Evolutionary conservation across 2,888 invertebrate species (phyloP).

Genomic region (Capitulum mitella): DNA sequence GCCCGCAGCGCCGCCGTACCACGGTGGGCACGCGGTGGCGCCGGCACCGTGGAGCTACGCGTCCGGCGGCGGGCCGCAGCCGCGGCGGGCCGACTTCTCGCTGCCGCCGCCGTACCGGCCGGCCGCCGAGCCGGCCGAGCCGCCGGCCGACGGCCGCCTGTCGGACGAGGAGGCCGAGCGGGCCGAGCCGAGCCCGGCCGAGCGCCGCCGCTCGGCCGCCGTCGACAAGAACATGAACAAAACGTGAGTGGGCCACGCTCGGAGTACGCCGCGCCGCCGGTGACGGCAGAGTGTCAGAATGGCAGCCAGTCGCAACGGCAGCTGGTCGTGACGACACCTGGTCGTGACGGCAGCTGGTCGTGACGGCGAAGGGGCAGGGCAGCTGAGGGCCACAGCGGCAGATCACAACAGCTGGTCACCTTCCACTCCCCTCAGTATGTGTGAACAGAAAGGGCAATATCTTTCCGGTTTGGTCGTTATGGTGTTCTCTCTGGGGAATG

Average conservation of each 20-base stretch:
- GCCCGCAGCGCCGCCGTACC: constrained; percentile 66
- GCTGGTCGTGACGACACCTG: too few species aligned
- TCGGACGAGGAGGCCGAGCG: constrained; percentile 33
- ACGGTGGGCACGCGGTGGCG: constrained; percentile 71
- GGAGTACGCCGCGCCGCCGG: too few species aligned
- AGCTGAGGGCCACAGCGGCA: too few species aligned
- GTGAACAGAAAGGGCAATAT: too few species aligned
- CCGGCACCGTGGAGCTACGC: constrained; percentile 74
- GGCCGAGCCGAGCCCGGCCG: neutral
- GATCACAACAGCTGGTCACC: too few species aligned
- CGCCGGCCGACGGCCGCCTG: constrained; percentile 39
- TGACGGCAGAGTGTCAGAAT: too few species aligned
- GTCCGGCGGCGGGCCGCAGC: constrained; percentile 37
- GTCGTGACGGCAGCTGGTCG: too few species aligned
- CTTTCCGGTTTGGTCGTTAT: too few species aligned
- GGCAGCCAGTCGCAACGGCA: too few species aligned
- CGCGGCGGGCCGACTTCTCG: constrained; percentile 55
- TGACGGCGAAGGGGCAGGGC: too few species aligned
- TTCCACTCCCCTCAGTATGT: too few species aligned
- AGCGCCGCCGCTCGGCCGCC: constrained; percentile 37
- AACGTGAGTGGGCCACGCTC: constrained; percentile 44
- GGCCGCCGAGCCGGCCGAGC: constrained; percentile 36
- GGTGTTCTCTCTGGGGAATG: too few species aligned
- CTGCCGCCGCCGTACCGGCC: constrained; percentile 66
- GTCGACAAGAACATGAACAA: constrained; percentile 65